Evolutionary conservation across 2,113 vertebrate genomes (phyloP).

Genomic region (Gobio gobio): DNA sequence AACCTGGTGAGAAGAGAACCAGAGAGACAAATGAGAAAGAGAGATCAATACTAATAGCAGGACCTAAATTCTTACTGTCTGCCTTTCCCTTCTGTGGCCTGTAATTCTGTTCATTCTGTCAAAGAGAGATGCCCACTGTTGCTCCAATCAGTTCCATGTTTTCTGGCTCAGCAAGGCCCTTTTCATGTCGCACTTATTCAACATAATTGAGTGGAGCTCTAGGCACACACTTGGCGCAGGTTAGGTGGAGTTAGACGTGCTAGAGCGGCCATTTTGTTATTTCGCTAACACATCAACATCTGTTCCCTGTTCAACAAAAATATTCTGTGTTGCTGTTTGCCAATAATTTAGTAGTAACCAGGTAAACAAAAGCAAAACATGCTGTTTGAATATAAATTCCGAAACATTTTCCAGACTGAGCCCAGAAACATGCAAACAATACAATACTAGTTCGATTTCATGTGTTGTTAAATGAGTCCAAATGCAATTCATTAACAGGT

Average conservation of each 20-base stretch:
- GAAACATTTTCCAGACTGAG: background rate
- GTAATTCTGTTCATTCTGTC: constrained; percentile 25
- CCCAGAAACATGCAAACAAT: background rate
- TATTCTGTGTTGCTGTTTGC: background rate
- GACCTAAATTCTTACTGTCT: constrained; percentile 44
- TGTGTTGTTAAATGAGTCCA: background rate
- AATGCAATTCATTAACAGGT: background rate
- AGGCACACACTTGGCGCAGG: background rate
- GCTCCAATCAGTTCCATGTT: background rate
- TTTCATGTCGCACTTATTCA: constrained; percentile 35
- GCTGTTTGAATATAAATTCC: background rate
- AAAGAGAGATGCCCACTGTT: background rate
- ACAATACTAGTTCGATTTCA: background rate
- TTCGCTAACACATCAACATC: constrained; percentile 28
- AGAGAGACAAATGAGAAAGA: constrained; percentile 31
- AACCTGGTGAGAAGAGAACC: constrained; percentile 58
- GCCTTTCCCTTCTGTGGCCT: constrained; percentile 2
- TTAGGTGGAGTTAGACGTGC: background rate
- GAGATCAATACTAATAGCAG: constrained; percentile 52
- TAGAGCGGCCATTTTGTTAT: constrained; percentile 38
- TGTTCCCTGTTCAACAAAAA: constrained; percentile 29
- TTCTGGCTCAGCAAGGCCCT: background rate
- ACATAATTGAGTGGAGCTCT: constrained; percentile 9
- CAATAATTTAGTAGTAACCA: background rate
- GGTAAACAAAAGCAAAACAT: background rate